Conservation (phyloP, 1,140 invertebrate genomes). For the Sweltsa coloradensis region DNA sequence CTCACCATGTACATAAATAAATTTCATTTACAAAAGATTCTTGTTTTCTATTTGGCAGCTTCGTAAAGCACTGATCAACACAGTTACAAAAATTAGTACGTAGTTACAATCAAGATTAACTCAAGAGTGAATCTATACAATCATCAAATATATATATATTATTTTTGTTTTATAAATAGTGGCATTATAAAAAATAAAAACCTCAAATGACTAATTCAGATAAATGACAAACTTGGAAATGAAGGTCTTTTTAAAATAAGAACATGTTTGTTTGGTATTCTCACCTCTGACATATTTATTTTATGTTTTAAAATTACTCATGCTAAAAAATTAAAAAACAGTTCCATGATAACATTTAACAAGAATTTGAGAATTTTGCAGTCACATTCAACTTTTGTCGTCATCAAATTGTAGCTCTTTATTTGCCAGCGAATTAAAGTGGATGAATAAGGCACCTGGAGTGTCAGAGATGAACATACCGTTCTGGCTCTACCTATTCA, state of each 20-base stretch:
- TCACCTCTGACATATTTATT: constrained; percentile 2
- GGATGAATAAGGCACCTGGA: constrained; percentile 7
- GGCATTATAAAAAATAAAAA: too few species aligned
- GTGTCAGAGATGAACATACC: constrained; percentile 2
- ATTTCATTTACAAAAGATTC: constrained; percentile 14
- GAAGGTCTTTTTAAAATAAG: too few species aligned
- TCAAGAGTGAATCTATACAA: too few species aligned
- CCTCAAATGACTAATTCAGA: too few species aligned
- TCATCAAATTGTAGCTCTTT: background rate
- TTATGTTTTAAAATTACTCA: constrained; percentile 4
- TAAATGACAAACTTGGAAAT: too few species aligned
- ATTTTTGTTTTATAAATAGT: too few species aligned
- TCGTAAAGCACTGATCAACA: too few species aligned
- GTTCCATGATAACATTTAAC: background rate
- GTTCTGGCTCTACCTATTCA: background rate
- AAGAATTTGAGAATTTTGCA: background rate
- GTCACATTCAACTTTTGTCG: background rate
- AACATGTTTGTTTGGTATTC: background rate
- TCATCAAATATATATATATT: too few species aligned
- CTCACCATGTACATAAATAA: constrained; percentile 14
- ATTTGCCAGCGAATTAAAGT: background rate
- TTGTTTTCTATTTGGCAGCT: constrained; percentile 14
- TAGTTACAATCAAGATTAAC: too few species aligned
- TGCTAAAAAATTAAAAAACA: background rate
- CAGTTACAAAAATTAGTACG: too few species aligned